Percentiles rank a stretch among this genome's conserved stretches.
phyloP scores from a whole-genome alignment of 2,797 vertebrate genomes.

The Petrocephalus schoutedeni region DNA sequence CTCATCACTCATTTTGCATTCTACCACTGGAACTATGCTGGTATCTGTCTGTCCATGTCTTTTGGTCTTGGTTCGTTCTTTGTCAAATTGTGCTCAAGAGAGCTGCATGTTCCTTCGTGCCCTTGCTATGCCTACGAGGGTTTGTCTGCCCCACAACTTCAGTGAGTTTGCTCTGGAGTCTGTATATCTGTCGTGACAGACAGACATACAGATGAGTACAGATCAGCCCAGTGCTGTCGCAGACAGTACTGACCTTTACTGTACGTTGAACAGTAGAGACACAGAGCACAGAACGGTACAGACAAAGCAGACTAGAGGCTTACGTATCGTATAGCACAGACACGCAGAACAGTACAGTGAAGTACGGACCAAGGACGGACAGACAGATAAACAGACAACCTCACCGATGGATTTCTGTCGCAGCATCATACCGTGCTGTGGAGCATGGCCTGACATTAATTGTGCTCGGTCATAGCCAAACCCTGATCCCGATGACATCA shows the following conservation, averaged over 20 bases:
- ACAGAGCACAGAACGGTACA: slow-evolving; percentile 6
- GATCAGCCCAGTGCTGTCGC: not conserved
- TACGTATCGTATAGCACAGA: slow-evolving; percentile 4
- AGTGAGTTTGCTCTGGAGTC: slow-evolving; percentile 8
- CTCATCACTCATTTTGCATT: not conserved
- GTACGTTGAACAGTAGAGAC: slow-evolving; percentile 19
- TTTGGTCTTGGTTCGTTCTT: slow-evolving; percentile 5
- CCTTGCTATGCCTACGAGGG: slow-evolving; percentile 7
- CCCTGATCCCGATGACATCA: slow-evolving; percentile 61
- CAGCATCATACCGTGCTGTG: slow-evolving; percentile 79
- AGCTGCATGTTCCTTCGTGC: not conserved
- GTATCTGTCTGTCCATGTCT: slow-evolving; percentile 27
- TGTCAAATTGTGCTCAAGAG: not conserved
- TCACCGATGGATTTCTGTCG: slow-evolving; percentile 89
- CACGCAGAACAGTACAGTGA: slow-evolving; percentile 18
- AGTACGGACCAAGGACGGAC: slow-evolving; percentile 19
- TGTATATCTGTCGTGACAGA: slow-evolving; percentile 18
- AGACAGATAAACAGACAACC: slow-evolving; percentile 26
- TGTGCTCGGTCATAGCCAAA: slow-evolving; percentile 79
- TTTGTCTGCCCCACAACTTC: slow-evolving; percentile 12
- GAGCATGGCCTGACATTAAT: slow-evolving; percentile 72
- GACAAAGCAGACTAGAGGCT: slow-evolving; percentile 2
- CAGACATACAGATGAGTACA: slow-evolving; percentile 23
- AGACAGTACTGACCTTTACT: slow-evolving; percentile 10
- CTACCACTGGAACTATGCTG: not conserved